These are phyloP conservation scores for Lottia gigantea DNA, from an alignment of 2,888 invertebrate species.

Conservation along the genomic window DNA sequence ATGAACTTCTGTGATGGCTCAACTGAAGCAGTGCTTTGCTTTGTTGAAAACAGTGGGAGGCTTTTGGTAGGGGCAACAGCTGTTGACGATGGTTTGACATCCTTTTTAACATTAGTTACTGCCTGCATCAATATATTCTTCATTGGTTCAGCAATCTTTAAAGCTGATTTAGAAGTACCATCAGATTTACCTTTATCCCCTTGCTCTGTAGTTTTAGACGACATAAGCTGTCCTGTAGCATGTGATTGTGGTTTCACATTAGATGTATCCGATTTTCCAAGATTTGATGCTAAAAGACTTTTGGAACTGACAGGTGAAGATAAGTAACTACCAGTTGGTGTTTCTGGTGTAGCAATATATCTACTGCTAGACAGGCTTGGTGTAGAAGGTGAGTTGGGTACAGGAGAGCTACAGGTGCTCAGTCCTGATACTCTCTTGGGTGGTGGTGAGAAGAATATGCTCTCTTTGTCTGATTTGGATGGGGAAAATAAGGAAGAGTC, in stretches of 20 bases:
- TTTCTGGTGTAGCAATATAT: not conserved
- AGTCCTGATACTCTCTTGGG: not conserved
- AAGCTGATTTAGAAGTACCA: slow-evolving; percentile 5
- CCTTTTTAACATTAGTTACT: too few relatives aligned
- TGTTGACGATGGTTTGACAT: too few relatives aligned
- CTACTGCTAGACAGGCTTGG: not conserved
- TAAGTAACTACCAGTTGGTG: not conserved
- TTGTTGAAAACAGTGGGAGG: too few relatives aligned
- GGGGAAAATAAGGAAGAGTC: slow-evolving; percentile 30
- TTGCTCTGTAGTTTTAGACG: too few relatives aligned
- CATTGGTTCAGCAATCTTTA: slow-evolving; percentile 19
- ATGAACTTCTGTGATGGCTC: too few relatives aligned
- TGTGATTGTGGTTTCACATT: not conserved
- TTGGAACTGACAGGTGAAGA: not conserved
- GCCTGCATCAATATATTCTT: slow-evolving; percentile 8
- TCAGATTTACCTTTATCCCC: slow-evolving; percentile 1
- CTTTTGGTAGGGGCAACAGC: too few relatives aligned
- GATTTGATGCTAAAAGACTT: not conserved
- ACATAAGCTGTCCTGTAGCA: too few relatives aligned
- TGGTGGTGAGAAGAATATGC: not conserved
- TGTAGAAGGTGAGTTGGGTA: not conserved
- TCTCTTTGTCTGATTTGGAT: slow-evolving; percentile 3
- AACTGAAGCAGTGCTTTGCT: too few relatives aligned
- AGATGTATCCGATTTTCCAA: not conserved
- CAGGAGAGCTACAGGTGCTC: not conserved